Conservation (phyloP, 2,888 invertebrate species). For the Pyralis farinalis region DNA sequence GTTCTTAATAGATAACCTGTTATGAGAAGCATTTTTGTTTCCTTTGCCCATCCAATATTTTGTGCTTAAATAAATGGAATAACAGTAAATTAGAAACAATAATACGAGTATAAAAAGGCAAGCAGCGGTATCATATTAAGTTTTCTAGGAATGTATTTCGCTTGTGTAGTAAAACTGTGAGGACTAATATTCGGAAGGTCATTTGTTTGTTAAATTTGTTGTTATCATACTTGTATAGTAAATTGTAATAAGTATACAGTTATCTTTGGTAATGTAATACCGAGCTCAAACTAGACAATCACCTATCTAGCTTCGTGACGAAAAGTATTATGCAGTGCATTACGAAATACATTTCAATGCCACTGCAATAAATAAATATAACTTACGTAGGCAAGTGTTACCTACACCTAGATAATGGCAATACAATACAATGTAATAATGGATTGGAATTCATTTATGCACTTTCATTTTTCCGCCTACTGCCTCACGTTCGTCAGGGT, state of each 20-base stretch:
- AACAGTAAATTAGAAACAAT: slow-evolving; percentile 6
- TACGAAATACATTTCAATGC: slow-evolving; percentile 58
- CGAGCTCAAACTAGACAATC: slow-evolving; percentile 1
- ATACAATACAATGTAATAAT: slow-evolving; percentile 28
- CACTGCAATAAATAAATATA: slow-evolving; percentile 37
- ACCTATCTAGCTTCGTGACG: slow-evolving; percentile 38
- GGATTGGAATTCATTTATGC: slow-evolving; percentile 18
- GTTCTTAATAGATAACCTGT: slow-evolving; percentile 8
- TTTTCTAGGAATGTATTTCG: too few species aligned
- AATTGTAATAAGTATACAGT: too few species aligned
- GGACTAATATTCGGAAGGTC: too few species aligned
- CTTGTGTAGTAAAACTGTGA: too few species aligned
- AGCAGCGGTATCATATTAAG: neutral
- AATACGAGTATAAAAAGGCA: slow-evolving; percentile 3
- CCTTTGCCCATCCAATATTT: slow-evolving; percentile 3
- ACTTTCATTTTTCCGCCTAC: slow-evolving; percentile 55
- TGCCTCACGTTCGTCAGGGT: slow-evolving; percentile 17
- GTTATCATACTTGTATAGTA: too few species aligned
- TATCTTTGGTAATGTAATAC: neutral
- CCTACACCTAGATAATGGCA: too few species aligned
- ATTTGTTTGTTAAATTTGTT: too few species aligned
- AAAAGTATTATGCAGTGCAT: slow-evolving; percentile 35
- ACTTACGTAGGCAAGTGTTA: slow-evolving; percentile 32
- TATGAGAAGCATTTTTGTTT: slow-evolving; percentile 2
- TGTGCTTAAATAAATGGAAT: slow-evolving; percentile 7